Base-by-base conservation (phyloP, 2,113 vertebrate species). In the Platysteira castanea region DNA sequence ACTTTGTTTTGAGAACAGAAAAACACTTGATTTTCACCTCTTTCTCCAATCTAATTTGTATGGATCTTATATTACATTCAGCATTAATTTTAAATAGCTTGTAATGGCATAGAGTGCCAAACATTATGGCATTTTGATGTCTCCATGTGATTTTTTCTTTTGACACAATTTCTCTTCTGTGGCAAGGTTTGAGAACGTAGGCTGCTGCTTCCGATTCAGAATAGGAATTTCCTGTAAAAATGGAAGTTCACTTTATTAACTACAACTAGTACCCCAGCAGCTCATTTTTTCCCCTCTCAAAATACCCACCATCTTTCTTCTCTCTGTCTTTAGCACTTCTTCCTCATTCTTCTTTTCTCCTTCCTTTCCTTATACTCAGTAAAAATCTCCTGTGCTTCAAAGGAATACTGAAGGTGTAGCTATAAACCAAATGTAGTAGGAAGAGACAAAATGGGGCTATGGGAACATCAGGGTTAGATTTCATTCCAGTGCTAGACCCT, bases 71-170 rank as follows among this genome's bases (percentile, higher is more conserved):
- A 80, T 74, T 87, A 39, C 49, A 84, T 84, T 90, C 39, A 3
- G 23, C 53, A 91, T 95, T 96, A 94, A 89, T 91, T 91, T 96
- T 88, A 85, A 93, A 67, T 54, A 85, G 74, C 54, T 93, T 71
- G 41, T 82, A 64, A 80, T 84, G 56, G 53, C n/a, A 68, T 14
- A 42, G 33, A 84, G 21, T 77, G 81, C 26, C 39, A 70, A 56
- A 39, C 6, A 47, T 70, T 56, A 75, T 39, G 26, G 49, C 41
- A 75, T 67, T 92, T 63, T 93, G 73, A 86, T 93, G 23, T 71
- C 28, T 96, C 59, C 13, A 23, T 67, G 17, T 74, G 59, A 75
- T 30, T 71, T 76, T 74, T 56, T 63, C 64, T 70, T 50, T 60
- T 35, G 31, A 35, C 41, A 46, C 17, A 42, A 46, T 89, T 74